Percentiles rank a stretch among this genome's conserved stretches.
Evolutionary conservation across 1,140 invertebrate species (phyloP).

Genomic region (Aphelinus atriplicis): DNA sequence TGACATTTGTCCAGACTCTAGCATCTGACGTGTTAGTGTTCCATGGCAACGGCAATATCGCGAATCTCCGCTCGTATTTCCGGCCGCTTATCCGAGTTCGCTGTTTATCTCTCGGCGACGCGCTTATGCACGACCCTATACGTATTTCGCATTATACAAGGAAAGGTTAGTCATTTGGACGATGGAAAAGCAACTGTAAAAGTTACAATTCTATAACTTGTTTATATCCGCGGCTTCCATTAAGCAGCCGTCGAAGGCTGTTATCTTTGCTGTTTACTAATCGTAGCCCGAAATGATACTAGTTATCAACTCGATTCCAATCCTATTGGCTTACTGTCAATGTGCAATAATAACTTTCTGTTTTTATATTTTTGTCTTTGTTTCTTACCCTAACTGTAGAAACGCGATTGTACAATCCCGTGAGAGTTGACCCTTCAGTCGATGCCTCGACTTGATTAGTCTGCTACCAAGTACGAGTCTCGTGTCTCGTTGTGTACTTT

Average conservation of each 20-base stretch:
- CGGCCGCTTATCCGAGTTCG: slow-evolving; percentile 7
- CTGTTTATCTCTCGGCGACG: not conserved
- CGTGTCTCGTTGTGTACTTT: slow-evolving; percentile 14
- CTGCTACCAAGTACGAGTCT: not conserved
- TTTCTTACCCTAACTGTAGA: too few relatives aligned
- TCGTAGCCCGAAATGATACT: too few relatives aligned
- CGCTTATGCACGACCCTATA: too few relatives aligned
- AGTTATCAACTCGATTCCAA: too few relatives aligned
- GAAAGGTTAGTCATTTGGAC: too few relatives aligned
- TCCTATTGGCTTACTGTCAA: too few relatives aligned
- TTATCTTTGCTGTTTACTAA: too few relatives aligned
- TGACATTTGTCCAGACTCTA: not conserved
- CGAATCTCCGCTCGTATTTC: not conserved
- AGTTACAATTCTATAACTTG: not conserved
- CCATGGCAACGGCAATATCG: not conserved
- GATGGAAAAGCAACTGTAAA: too few relatives aligned
- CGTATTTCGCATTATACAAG: too few relatives aligned
- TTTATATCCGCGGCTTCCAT: slow-evolving; percentile 20
- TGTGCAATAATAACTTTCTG: too few relatives aligned
- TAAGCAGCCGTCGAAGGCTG: not conserved
- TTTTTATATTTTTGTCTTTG: too few relatives aligned
- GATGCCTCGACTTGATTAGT: not conserved
- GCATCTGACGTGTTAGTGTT: not conserved
- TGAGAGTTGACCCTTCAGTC: not conserved
- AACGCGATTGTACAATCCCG: too few relatives aligned